phyloP scores from a whole-genome alignment of 2,797 vertebrate genomes.

The Heliangelus exortis region DNA sequence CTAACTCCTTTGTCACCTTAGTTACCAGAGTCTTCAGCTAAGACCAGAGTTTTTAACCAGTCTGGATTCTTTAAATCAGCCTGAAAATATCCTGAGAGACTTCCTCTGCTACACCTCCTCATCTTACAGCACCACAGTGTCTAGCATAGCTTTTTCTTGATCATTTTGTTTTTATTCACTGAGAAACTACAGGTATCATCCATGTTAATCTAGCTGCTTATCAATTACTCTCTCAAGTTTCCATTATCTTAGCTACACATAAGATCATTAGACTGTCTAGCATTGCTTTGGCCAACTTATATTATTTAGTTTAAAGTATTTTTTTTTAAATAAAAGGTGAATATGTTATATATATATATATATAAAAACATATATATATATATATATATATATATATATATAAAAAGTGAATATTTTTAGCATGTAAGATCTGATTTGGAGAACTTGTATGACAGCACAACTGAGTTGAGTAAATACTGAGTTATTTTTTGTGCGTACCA shows the following conservation, averaged over 20 bases:
- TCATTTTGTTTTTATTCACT: background rate
- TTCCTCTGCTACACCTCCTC: background rate
- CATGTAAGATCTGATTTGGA: background rate
- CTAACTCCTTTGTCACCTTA: background rate
- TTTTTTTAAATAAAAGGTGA: background rate
- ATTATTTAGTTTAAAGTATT: background rate
- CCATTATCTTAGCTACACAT: background rate
- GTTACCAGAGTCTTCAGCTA: background rate
- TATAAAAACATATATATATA: background rate
- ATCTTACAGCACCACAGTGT: background rate
- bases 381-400: background rate
- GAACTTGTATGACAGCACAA: background rate
- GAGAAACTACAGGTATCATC: background rate
- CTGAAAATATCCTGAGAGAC: background rate
- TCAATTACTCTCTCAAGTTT: background rate
- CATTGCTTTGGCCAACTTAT: background rate
- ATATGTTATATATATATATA: rapidly evolving
- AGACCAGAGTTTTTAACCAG: background rate
- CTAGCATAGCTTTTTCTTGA: background rate
- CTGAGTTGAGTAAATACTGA: background rate
- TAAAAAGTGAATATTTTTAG: background rate
- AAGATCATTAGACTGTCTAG: background rate
- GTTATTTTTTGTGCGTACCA: background rate
- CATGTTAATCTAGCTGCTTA: background rate
- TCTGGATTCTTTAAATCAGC: background rate